Base-by-base conservation (phyloP, 2,888 invertebrate species). In the Salpingus planirostris region DNA sequence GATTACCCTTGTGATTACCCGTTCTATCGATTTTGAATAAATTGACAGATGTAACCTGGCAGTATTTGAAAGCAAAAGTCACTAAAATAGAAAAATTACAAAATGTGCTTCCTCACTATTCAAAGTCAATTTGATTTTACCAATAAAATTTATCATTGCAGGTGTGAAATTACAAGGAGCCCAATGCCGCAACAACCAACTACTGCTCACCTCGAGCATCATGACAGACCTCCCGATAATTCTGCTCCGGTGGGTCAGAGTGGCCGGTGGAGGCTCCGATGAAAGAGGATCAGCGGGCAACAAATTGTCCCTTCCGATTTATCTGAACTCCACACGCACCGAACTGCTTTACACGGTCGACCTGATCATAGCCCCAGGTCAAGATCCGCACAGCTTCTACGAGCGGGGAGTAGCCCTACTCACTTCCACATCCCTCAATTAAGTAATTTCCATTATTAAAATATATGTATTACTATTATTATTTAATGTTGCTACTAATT, bases 131-230 rank as follows among this genome's bases (percentile, higher is more conserved):
- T n/a, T n/a, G n/a, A n/a, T n/a, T n/a, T n/a, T n/a, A n/a, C n/a
- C n/a, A n/a, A n/a, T n/a, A n/a, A n/a, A n/a, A n/a, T n/a, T n/a
- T n/a, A n/a, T n/a, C n/a, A n/a, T 80, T 48, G 70, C 71, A 54
- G 96, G 96, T 1, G 72, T 98, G 40, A 93, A 93, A 68, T 69
- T 98, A 44, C 95, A 97, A 70, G 98, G 98, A 31, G 97, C 97
- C 15, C 85, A 89, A 41, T 92, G 93, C 57, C 81, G 85, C 58
- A 85, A 85, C 59, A 92, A 93, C 62, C 82, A 88, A 43, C 73
- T 99, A 31, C 73, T 89, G 38, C 71, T 98, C 43, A 89, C 93
- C 11, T 89, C 92, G 25, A 90, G 91, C 37, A 96, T 98, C 45
- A 88, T 92, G 79, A 88, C 89, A 46, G 95, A 96, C 61, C 69